Base-by-base conservation (phyloP, 2,888 invertebrate genomes). In the Eilema caniola region DNA sequence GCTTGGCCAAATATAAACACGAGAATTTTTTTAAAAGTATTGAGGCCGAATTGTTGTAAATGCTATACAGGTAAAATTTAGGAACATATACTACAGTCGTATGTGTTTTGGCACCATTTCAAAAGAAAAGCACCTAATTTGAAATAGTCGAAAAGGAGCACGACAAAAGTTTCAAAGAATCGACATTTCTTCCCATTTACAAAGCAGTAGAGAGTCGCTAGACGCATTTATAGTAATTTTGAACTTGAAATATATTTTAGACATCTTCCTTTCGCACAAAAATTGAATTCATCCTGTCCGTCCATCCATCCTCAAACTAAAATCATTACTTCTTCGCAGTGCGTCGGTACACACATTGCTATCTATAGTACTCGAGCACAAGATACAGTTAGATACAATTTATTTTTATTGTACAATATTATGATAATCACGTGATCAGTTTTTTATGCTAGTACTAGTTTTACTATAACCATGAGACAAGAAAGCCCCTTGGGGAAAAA, bases 61-160 rank as follows among this genome's bases (percentile, higher is more conserved):
- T 67, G 73, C 67, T 67, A 66, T 47, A 67, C 1, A 74, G 74
- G 67, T 71, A 69, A 74, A 72, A 67, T 80, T 79, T 83, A 87
- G 84, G 84, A 87, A 87, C 83, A 81, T 81, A 70, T 63, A 69
- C 63, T 69, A 71, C 75, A 79, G 72, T 81, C 78, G 62, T 69
- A 68, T 61, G 69, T 62, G 24, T 67, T 69, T 67, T 71, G 71
- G 68, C 71, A 71, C 71, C 71, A 71, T 53, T 25, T 47, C 70
- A 31, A 67, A 70, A 28, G 69, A 70, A 67, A 79, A 86, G 82
- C 83, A 86, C 83, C 85, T 71, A 53, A 70, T 63, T 28, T 41
- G 66, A 71, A 41, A 56, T 56, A 59, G 59, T 23, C 53, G 28
- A 57, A 24, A 10, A 65, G 65, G 66, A 69, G 71, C 71, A 62